A percentile compares a stretch with the other conserved stretches of the same genome.
Conservation (phyloP, 1,140 invertebrate genomes). For the Adoxophyes honmai region DNA sequence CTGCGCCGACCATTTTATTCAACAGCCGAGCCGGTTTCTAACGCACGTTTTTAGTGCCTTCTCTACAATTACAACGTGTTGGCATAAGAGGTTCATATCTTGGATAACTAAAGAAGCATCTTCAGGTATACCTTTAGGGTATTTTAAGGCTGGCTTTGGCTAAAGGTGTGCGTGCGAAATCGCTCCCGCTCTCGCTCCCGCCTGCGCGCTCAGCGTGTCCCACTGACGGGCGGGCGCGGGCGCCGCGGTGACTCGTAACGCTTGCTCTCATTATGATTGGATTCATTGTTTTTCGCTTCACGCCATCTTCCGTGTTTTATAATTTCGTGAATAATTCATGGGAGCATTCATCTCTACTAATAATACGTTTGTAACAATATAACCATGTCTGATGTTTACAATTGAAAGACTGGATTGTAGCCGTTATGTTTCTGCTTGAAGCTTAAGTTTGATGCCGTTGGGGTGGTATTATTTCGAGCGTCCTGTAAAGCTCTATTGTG, state of each 20-base stretch:
- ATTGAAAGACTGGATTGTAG: neutral
- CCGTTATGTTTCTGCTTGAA: too few species aligned
- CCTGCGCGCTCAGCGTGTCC: neutral
- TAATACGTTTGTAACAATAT: slow-evolving; percentile 4
- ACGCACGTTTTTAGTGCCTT: too few species aligned
- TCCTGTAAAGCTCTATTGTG: too few species aligned
- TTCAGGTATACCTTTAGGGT: too few species aligned
- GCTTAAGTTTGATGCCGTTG: too few species aligned
- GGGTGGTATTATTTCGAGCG: too few species aligned
- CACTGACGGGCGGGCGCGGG: neutral
- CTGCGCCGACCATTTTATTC: neutral
- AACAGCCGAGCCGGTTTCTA: too few species aligned
- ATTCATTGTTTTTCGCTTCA: slow-evolving; percentile 40
- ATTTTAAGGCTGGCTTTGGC: too few species aligned
- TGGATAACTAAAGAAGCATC: too few species aligned
- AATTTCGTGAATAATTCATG: slow-evolving; percentile 37
- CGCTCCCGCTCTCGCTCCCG: neutral
- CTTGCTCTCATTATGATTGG: slow-evolving; percentile 31
- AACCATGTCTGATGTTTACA: neutral
- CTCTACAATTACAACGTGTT: too few species aligned
- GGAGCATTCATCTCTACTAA: slow-evolving; percentile 24
- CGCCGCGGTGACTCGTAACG: slow-evolving; percentile 13
- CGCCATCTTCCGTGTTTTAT: slow-evolving; percentile 28
- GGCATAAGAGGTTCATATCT: too few species aligned
- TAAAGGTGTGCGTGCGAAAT: too few species aligned